These are phyloP conservation scores for Prorops nasuta DNA, from an alignment of 1,140 invertebrate genomes.

Conservation along the genomic window DNA sequence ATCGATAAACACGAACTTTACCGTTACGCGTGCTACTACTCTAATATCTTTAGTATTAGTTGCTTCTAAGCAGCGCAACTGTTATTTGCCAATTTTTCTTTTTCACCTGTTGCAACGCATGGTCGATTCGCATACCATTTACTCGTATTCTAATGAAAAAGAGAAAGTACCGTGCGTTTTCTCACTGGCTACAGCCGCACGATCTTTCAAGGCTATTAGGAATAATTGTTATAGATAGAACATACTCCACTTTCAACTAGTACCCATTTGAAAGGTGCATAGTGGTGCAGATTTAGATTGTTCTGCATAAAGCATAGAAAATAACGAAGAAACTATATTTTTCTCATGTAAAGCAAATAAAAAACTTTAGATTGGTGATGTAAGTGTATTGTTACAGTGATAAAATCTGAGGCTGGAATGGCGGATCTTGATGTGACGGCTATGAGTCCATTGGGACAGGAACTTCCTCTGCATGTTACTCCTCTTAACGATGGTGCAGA, in stretches of 20 bases:
- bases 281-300: no score
- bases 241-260: conserved; percentile 47
- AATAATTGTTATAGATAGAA: conserved; percentile 37
- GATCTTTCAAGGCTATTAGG: conserved; percentile 35
- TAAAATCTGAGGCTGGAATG: conserved; percentile 81
- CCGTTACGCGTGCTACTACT: no score
- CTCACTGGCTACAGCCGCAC: conserved; percentile 19
- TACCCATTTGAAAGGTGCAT: conserved; percentile 24
- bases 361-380: conserved; percentile 2
- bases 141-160: not conserved
- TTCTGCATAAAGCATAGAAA: no score
- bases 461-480: conserved; percentile 78
- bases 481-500: conserved; percentile 71
- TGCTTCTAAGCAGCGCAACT: no score
- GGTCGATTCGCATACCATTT: not conserved
- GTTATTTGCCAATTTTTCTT: no score
- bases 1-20: no score
- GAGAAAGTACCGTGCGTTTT: conserved; percentile 41
- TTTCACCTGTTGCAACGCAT: not conserved
- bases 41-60: no score
- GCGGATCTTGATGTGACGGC: conserved; percentile 89
- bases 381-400: conserved; percentile 62
- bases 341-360: conserved; percentile 1
- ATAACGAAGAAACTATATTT: not conserved
- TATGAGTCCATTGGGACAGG: conserved; percentile 83